Percentiles rank a stretch among this genome's conserved stretches.
phyloP scores from a whole-genome alignment of 1,140 invertebrate genomes.

The Coelopa frigida region DNA sequence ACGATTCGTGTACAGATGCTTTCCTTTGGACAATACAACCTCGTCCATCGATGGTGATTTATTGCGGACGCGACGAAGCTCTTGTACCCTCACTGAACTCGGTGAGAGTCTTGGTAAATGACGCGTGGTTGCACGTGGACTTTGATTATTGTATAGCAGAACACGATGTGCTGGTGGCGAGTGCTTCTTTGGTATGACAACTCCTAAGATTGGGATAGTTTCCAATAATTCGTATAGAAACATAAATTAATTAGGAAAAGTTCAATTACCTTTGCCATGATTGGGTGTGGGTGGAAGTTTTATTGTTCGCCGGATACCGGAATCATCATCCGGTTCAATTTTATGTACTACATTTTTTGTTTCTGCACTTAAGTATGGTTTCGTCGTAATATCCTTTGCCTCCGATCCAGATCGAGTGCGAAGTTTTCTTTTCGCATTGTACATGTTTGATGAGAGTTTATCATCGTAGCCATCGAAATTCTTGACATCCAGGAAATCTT shows the following conservation, averaged over 20 bases:
- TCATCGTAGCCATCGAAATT: constrained; percentile 10
- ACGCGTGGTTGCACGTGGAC: constrained; percentile 26
- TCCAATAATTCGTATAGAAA: constrained; percentile 18
- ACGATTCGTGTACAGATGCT: neutral
- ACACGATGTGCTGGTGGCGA: constrained; percentile 31
- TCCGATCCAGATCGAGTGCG: constrained; percentile 14
- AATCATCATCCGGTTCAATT: too few species aligned
- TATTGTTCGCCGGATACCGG: constrained; percentile 14
- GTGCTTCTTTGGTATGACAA: constrained; percentile 20
- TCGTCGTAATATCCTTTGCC: constrained; percentile 15
- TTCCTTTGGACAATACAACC: neutral
- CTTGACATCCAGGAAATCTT: constrained; percentile 18
- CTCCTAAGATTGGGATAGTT: constrained; percentile 12
- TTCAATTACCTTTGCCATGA: constrained; percentile 2
- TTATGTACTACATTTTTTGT: too few species aligned
- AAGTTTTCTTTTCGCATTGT: neutral
- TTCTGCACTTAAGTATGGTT: too few species aligned
- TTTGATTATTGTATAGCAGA: constrained; percentile 34
- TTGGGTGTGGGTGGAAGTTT: constrained; percentile 10
- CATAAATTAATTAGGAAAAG: constrained; percentile 19
- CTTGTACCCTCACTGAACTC: neutral
- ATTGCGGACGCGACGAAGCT: neutral
- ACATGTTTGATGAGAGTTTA: neutral
- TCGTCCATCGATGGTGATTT: neutral
- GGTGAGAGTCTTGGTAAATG: too few species aligned